phyloP scores from a whole-genome alignment of 2,113 vertebrate genomes.

The Cheirogaleus medius region DNA sequence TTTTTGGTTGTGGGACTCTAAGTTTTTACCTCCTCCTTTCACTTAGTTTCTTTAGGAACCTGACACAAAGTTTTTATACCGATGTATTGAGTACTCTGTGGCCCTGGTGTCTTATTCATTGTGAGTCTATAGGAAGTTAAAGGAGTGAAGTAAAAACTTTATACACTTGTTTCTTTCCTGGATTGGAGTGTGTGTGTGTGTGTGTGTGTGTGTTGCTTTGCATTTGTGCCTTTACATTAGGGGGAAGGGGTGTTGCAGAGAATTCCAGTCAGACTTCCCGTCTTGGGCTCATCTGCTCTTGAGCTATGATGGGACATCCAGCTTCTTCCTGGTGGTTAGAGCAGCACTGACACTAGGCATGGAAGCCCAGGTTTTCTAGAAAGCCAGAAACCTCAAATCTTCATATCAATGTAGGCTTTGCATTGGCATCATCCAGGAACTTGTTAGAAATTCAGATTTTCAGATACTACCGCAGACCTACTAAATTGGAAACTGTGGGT shows the following conservation, averaged over 20 bases:
- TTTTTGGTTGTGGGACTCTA: not conserved
- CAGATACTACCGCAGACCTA: not conserved
- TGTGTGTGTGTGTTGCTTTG: not conserved
- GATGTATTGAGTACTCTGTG: not conserved
- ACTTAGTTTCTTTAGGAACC: not conserved
- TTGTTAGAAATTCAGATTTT: not conserved
- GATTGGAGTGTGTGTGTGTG: not conserved
- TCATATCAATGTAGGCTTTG: not conserved
- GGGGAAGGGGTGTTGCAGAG: not conserved
- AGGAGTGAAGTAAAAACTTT: not conserved
- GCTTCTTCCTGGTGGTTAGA: not conserved
- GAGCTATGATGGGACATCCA: not conserved
- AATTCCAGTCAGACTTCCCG: not conserved
- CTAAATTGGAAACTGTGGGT: not conserved
- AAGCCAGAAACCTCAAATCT: not conserved
- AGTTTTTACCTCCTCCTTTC: not conserved
- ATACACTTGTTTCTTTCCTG: not conserved
- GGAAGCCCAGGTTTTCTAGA: not conserved
- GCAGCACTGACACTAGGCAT: too few species aligned
- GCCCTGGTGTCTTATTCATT: not conserved
- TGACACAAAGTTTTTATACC: not conserved
- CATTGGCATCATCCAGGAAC: not conserved
- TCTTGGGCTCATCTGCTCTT: too few species aligned
- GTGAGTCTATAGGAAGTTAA: not conserved
- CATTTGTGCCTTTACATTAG: not conserved